These are phyloP conservation scores for Heliconius melpomene DNA, from an alignment of 1,140 invertebrate species.

Conservation along the genomic window DNA sequence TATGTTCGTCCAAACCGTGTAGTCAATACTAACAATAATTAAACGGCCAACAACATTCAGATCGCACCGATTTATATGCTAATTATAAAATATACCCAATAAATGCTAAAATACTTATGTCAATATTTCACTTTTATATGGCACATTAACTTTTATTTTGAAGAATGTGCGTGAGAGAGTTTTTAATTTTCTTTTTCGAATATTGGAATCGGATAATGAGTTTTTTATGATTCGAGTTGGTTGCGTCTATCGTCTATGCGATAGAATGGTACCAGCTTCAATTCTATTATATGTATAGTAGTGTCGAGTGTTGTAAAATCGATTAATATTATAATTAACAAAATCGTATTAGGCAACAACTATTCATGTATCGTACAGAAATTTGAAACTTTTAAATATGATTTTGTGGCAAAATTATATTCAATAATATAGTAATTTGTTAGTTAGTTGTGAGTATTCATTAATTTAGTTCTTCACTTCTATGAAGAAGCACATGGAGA, in stretches of 20 bases:
- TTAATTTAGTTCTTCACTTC: too few relatives aligned
- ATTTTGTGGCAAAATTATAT: not conserved
- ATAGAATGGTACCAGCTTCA: not conserved
- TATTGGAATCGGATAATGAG: not conserved
- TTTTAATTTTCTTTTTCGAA: not conserved
- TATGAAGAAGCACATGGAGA: too few relatives aligned
- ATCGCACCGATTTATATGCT: slow-evolving; percentile 9
- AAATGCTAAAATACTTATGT: slow-evolving; percentile 7
- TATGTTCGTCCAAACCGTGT: not conserved
- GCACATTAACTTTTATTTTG: slow-evolving; percentile 14
- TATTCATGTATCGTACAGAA: too few relatives aligned
- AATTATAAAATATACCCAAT: slow-evolving; percentile 10
- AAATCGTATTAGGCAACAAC: too few relatives aligned
- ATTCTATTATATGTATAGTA: not conserved
- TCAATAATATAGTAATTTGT: too few relatives aligned
- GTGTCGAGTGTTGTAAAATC: not conserved
- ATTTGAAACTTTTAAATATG: too few relatives aligned
- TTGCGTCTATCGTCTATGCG: too few relatives aligned
- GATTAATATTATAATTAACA: too few relatives aligned
- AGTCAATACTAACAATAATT: not conserved
- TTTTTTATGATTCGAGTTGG: not conserved
- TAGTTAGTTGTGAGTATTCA: too few relatives aligned
- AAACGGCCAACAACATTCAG: slow-evolving; percentile 7
- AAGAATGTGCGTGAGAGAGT: slow-evolving; percentile 10
- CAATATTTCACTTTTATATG: slow-evolving; percentile 10